A percentile compares a stretch with the other conserved stretches of the same genome.
Evolutionary conservation across 37 sponge, comb jelly and placozoan species (phyloP).

Genomic region (Chondrilla cf. caribensis): DNA sequence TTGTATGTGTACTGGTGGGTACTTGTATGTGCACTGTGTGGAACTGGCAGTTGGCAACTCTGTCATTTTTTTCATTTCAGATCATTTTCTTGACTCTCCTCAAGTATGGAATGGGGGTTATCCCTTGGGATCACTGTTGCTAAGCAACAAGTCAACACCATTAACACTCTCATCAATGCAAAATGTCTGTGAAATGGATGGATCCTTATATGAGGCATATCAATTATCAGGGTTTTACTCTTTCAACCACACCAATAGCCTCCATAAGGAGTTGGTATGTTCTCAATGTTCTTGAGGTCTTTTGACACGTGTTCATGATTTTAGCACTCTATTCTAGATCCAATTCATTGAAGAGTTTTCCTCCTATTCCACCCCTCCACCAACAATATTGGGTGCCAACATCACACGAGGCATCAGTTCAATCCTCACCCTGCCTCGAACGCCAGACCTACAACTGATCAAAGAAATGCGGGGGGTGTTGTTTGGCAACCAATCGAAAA

Average conservation of each 20-base stretch:
- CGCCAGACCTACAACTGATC: neutral
- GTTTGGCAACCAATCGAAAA: neutral
- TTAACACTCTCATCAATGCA: constrained; percentile 29
- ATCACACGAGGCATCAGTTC: neutral
- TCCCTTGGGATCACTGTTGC: constrained; percentile 40
- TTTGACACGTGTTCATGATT: neutral
- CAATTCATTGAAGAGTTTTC: neutral
- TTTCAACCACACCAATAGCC: neutral
- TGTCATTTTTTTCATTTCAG: no score
- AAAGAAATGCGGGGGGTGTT: neutral
- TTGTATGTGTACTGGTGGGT: no score
- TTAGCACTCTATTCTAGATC: neutral
- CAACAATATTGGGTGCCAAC: neutral
- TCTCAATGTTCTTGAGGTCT: neutral
- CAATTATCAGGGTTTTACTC: neutral
- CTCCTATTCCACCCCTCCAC: neutral
- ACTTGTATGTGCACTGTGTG: no score
- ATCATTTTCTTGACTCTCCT: neutral
- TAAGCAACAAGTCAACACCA: constrained; percentile 24
- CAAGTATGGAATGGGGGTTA: constrained; percentile 43
- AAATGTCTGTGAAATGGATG: constrained; percentile 31
- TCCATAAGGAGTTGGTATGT: constrained; percentile 5
- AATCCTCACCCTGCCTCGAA: neutral
- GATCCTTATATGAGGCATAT: constrained; percentile 31
- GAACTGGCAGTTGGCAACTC: no score